phyloP scores from a whole-genome alignment of 1,140 invertebrate genomes.

The Trypoxylus dichotomus region DNA sequence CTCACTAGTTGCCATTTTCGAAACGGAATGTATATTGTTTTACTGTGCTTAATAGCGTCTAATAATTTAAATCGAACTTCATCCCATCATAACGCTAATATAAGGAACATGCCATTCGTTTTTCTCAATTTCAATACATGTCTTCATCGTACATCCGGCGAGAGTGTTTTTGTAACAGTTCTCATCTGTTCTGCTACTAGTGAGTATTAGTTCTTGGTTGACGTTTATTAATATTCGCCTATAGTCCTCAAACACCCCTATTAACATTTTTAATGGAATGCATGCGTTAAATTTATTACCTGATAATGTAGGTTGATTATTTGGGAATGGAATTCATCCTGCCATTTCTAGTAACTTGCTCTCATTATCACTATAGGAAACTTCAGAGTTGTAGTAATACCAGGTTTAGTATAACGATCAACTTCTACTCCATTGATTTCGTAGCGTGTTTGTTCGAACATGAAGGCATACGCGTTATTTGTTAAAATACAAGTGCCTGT shows the following conservation, averaged over 20 bases:
- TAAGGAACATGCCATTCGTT: constrained; percentile 36
- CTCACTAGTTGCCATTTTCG: too few relatives aligned
- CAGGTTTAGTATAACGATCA: background rate
- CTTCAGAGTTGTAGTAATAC: background rate
- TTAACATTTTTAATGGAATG: background rate
- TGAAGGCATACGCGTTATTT: background rate
- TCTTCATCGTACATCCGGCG: background rate
- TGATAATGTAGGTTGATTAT: background rate
- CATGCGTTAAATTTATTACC: background rate
- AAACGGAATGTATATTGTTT: constrained; percentile 32
- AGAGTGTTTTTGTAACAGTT: background rate
- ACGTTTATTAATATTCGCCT: background rate
- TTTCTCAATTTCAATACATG: constrained; percentile 30
- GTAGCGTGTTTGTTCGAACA: background rate
- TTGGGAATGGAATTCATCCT: background rate
- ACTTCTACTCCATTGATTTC: background rate
- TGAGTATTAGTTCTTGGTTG: constrained; percentile 17
- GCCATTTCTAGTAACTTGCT: background rate
- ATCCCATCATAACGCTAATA: constrained; percentile 26
- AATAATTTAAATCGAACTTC: constrained; percentile 26
- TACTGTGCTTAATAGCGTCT: constrained; percentile 22
- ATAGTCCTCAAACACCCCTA: constrained; percentile 7
- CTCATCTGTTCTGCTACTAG: background rate
- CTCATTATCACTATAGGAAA: background rate
- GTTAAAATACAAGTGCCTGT: background rate